Percentiles rank a stretch among this genome's conserved stretches.
Conservation (phyloP, 2,113 vertebrate species). For the Azemiops feae region DNA sequence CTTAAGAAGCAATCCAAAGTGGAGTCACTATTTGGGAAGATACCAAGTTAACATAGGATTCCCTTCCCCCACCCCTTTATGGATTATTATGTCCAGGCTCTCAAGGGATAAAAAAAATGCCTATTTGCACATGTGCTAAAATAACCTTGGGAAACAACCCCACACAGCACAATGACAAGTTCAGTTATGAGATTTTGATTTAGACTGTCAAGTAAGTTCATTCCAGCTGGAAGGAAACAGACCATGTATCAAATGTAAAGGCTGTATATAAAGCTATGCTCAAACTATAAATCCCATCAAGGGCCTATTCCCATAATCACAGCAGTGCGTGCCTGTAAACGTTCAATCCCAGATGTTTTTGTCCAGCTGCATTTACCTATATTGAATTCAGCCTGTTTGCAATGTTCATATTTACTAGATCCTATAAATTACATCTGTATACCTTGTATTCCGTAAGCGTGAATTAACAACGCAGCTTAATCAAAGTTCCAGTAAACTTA, state of each 20-base stretch:
- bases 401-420: background rate
- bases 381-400: background rate
- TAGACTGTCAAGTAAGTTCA: conserved; percentile 62
- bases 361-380: background rate
- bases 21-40: background rate
- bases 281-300: background rate
- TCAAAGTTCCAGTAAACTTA: background rate
- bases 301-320: background rate
- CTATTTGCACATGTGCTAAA: conserved; percentile 61
- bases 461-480: background rate
- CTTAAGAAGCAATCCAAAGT: conserved; percentile 32
- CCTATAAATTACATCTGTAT: background rate
- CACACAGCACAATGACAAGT: conserved; percentile 61
- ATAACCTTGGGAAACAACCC: conserved; percentile 61
- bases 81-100: conserved; percentile 43
- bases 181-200: conserved; percentile 65
- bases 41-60: conserved; percentile 43
- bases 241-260: conserved; percentile 39
- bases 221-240: conserved; percentile 51
- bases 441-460: too few species aligned
- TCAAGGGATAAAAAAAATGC: conserved; percentile 48
- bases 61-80: background rate
- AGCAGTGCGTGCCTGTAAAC: background rate
- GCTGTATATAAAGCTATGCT: background rate
- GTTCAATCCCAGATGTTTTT: background rate